These are phyloP conservation scores for Pseudolycoriella hygida DNA, from an alignment of 2,888 invertebrate species.

Conservation along the genomic window DNA sequence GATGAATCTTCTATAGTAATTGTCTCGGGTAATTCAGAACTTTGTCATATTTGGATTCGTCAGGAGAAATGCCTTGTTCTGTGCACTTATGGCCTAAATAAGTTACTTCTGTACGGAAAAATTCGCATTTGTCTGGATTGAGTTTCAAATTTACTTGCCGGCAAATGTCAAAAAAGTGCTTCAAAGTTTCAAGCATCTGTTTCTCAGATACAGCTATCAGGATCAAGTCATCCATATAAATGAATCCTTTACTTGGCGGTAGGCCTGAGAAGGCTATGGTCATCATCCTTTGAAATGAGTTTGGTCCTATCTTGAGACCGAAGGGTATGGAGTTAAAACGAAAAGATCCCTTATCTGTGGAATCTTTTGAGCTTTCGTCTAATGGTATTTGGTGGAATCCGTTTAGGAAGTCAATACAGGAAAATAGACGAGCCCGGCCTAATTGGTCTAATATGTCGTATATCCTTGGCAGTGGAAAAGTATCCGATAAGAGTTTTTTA, in stretches of 20 bases:
- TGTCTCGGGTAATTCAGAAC: constrained; percentile 13
- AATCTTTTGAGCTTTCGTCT: too few relatives aligned
- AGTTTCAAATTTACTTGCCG: constrained; percentile 10
- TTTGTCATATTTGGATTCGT: constrained; percentile 11
- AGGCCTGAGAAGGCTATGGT: constrained; percentile 14
- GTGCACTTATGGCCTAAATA: constrained; percentile 12
- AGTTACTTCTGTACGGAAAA: too few relatives aligned
- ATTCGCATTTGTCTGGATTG: too few relatives aligned
- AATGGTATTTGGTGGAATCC: too few relatives aligned
- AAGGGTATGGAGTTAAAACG: too few relatives aligned
- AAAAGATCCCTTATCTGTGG: too few relatives aligned
- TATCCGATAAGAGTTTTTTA: constrained; percentile 3
- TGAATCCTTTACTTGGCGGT: too few relatives aligned
- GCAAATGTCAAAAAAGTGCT: constrained; percentile 8
- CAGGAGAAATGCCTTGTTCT: constrained; percentile 12
- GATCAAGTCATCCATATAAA: too few relatives aligned
- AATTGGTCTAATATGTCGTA: constrained; percentile 8
- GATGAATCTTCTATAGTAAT: too few relatives aligned
- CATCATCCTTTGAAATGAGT: constrained; percentile 18
- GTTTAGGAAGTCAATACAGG: too few relatives aligned
- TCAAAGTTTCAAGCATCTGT: constrained; percentile 11
- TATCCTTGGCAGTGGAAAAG: constrained; percentile 7
- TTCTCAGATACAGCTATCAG: constrained; percentile 10
- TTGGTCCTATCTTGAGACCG: too few relatives aligned
- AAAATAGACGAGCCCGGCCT: constrained; percentile 6